Evolutionary conservation across 2,888 invertebrate genomes (phyloP), one percentile per base, ranked within the genome.

Genomic region (Galeopsomyia nigrocyanea): DNA sequence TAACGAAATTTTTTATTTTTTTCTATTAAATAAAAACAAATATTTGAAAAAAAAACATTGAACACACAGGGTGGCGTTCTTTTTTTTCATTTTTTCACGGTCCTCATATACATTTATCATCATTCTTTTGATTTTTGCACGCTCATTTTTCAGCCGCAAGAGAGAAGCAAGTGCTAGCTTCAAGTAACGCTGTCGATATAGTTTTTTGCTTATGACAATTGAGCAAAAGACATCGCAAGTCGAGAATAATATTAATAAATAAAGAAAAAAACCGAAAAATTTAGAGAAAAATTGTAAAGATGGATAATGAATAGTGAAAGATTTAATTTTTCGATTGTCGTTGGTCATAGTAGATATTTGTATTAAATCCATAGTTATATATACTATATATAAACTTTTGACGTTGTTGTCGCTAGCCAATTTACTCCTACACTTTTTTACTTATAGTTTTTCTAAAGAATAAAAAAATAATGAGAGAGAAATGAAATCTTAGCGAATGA

Each of bases 371-470:
- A 77, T 77, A 74, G 81, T 81, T 73, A 74, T 71, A 76, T 67
- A 74, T 76, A 68, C 31, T 68, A 68, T 72, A 71, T 71, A 76
- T 75, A 77, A 79, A 78, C 72, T 78, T 78, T 78, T 74, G 72
- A 75, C 77, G 77, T 76, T 73, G 47, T 65, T 51, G 73, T 79
- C 78, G 79, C 79, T 83, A 83, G 83, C 82, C 82, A 83, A 83
- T 83, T 83, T 80, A 81, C 82, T 83, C 81, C 80, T 82, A 80
- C 78, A 80, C 78, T 82, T 81, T 82, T 83, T 80, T 83, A 83
- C 82, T 79, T 78, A 83, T 83, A 80, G 79, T 83, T 82, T 83
- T 66, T 83, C 81, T 82, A 81, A 82, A 81, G 13, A 50, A 17
- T 67, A 53, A 56, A 55, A 61, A 58, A 31, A 47, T 66, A 69